A percentile compares a stretch with the other conserved stretches of the same genome.
These are phyloP conservation scores for Ctenomys sociabilis DNA, from an alignment of 2,113 vertebrate genomes.

Conservation along the genomic window DNA sequence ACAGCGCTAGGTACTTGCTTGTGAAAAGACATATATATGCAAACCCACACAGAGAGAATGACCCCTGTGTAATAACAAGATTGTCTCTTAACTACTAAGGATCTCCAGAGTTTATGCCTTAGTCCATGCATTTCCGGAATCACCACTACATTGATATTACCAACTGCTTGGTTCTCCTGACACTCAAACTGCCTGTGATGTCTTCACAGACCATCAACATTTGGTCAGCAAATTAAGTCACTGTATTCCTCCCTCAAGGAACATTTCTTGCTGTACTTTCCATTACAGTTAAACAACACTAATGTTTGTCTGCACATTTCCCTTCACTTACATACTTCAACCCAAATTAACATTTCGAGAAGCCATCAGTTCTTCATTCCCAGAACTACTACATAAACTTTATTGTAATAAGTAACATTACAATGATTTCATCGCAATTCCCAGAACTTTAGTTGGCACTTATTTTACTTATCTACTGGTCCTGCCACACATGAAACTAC, in stretches of 20 bases:
- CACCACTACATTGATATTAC: neutral
- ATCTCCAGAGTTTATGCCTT: neutral
- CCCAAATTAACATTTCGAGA: neutral
- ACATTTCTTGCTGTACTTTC: neutral
- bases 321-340: neutral
- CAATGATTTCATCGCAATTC: too few species aligned
- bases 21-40: neutral
- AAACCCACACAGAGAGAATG: neutral
- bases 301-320: neutral
- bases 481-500: neutral
- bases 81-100: neutral
- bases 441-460: neutral
- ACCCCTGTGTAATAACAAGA: neutral
- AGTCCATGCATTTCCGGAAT: neutral
- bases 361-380: neutral
- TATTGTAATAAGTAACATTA: too few species aligned
- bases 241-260: slow-evolving; percentile 26
- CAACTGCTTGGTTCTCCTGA: slow-evolving; percentile 15
- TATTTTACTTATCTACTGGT: neutral
- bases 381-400: too few species aligned
- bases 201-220: neutral
- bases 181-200: neutral
- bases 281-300: slow-evolving; percentile 4
- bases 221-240: neutral
- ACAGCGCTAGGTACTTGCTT: neutral